phyloP scores from a whole-genome alignment of 1,140 invertebrate genomes.

The Condylostylus longicornis region DNA sequence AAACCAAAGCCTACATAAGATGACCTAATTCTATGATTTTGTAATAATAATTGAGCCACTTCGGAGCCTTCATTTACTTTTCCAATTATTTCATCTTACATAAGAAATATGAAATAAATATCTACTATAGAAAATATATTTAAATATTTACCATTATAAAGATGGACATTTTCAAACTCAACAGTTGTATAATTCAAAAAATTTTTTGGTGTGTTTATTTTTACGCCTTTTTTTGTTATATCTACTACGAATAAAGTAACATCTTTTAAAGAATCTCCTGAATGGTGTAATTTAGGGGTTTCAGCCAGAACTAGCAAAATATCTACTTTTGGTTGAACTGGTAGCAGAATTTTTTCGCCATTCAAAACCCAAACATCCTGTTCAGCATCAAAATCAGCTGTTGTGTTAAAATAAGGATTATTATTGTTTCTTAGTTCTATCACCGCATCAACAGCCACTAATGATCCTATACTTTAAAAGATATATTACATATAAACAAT shows the following conservation, averaged over 20 bases:
- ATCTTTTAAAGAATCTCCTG: slow-evolving; percentile 18
- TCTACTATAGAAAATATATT: not conserved
- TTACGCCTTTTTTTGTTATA: slow-evolving; percentile 48
- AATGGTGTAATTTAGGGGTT: slow-evolving; percentile 17
- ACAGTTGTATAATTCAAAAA: too few species aligned
- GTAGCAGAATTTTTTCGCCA: slow-evolving; percentile 37
- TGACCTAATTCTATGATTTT: slow-evolving; percentile 13
- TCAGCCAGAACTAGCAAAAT: slow-evolving; percentile 38
- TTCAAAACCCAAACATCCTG: slow-evolving; percentile 31
- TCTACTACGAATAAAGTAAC: slow-evolving; percentile 66
- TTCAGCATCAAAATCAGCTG: slow-evolving; percentile 18
- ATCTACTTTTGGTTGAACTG: slow-evolving; percentile 33
- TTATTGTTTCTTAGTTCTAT: slow-evolving; percentile 30
- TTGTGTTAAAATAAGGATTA: slow-evolving; percentile 23
- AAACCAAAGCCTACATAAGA: slow-evolving; percentile 14
- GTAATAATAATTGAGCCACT: slow-evolving; percentile 15
- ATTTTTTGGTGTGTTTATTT: too few species aligned
- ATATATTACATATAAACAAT: too few species aligned
- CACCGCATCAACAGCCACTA: slow-evolving; percentile 34
- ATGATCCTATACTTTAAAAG: slow-evolving; percentile 5
- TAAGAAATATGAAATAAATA: not conserved
- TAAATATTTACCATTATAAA: slow-evolving; percentile 24
- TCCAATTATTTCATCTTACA: slow-evolving; percentile 13
- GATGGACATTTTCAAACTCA: slow-evolving; percentile 33
- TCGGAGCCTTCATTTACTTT: slow-evolving; percentile 17